A percentile compares a stretch with the other conserved stretches of the same genome.
Conservation (phyloP, 2,797 vertebrate genomes). For the Syngnathus acus region DNA sequence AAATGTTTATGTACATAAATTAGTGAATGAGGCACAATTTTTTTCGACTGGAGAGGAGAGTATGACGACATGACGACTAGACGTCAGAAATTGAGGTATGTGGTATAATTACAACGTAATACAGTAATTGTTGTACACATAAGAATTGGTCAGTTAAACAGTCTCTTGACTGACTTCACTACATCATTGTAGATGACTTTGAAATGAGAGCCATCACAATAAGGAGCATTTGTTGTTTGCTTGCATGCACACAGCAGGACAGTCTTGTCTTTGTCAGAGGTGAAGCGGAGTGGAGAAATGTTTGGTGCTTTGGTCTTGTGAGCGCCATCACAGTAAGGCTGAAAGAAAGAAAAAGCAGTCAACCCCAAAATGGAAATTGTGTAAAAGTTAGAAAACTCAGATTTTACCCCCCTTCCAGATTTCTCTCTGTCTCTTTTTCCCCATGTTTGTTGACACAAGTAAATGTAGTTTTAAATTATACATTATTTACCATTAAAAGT, state of each 20-base stretch:
- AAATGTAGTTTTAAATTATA: no score
- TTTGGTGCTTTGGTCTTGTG: conserved; percentile 63
- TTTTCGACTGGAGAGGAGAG: background rate
- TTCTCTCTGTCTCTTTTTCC: no score
- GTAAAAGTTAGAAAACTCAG: background rate
- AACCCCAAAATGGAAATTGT: background rate
- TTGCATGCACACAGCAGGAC: conserved; percentile 81
- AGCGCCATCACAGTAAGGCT: conserved; percentile 83
- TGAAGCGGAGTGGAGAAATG: conserved; percentile 69
- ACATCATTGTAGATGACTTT: conserved; percentile 46
- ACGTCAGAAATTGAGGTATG: no score
- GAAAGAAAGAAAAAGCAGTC: background rate
- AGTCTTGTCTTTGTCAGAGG: conserved; percentile 41
- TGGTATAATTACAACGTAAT: no score
- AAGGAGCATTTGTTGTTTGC: conserved; percentile 68
- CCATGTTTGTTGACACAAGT: no score
- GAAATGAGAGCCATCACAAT: conserved; percentile 65
- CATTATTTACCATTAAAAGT: no score
- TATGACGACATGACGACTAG: background rate
- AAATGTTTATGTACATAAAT: no score
- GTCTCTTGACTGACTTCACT: conserved; percentile 40
- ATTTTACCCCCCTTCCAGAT: no score
- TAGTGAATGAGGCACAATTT: no score
- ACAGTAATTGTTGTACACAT: background rate
- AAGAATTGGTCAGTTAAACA: conserved; percentile 44